Evolutionary conservation across 2,888 invertebrate genomes (phyloP), one percentile per base, ranked within the genome.

Genomic region (Apamea monoglypha): DNA sequence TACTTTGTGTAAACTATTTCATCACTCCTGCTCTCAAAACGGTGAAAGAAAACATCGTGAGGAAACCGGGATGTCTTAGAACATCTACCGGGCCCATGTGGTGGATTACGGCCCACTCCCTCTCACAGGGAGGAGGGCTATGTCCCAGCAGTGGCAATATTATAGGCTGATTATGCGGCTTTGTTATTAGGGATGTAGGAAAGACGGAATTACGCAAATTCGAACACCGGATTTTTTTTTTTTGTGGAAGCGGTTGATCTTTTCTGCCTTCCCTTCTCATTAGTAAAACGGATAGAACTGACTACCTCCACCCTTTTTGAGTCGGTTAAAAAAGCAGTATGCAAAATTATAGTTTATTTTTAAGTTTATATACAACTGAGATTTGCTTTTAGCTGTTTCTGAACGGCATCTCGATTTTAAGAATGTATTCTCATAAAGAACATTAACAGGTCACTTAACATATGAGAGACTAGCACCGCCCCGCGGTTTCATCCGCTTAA

Each of bases 181-280:
- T 71, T 75, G 56, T 77, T 77, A 77, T 73, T 75, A 79, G 50
- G 74, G 64, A 72, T 75, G 69, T 73, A 32, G 53, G 0, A 61
- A 70, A 83, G 32, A 64, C 40, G 85, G 73, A 81, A 81, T 71
- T 67, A 74, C 36, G 29, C 63, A 70, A 81, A 81, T 81, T 70
- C 16, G 18, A 70, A 85, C 18, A 18, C 10, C 8, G 72, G 16
- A 1, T 50, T 72, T 61, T 70, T 76, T 50, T 72, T 61, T 70
- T 76, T 59, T 59, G 12, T 12, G 12, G 16, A 29, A 73, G 5
- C 18, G 32, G 18, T 18, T 16, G 44, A 10, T 53, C 32, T 18
- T 44, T 12, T 73, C 3, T 73, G 32, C 16, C 16, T 50, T n/a
- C n/a, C 4, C 2, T 12, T 21, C 1, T 12, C 8, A 44, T 40